phyloP scores from a whole-genome alignment of 1,140 invertebrate species.

The Lucilia sericata region DNA sequence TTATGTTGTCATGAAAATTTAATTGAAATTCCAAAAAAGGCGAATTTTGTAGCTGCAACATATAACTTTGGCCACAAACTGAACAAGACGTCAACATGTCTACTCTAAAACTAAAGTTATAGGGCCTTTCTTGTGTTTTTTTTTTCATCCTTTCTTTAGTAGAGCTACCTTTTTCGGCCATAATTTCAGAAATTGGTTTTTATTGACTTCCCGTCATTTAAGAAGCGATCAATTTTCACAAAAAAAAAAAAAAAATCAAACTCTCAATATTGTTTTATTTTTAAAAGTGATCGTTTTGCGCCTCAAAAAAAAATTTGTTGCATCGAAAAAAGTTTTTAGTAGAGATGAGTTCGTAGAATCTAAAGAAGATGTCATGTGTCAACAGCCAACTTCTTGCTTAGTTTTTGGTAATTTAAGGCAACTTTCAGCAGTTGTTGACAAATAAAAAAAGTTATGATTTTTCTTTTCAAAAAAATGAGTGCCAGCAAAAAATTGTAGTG shows the following conservation, averaged over 20 bases:
- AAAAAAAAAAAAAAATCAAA: background rate
- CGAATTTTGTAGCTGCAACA: background rate
- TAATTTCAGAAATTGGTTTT: constrained; percentile 45
- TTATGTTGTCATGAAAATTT: constrained; percentile 44
- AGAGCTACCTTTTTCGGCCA: constrained; percentile 32
- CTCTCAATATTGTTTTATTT: too few relatives aligned
- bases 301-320: background rate
- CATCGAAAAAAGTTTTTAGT: too few relatives aligned
- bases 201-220: constrained; percentile 44
- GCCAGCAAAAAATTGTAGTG: background rate
- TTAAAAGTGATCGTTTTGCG: background rate
- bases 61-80: background rate
- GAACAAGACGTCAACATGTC: constrained; percentile 45
- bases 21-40: constrained; percentile 45
- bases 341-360: background rate
- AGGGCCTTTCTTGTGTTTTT: background rate
- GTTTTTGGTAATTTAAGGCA: too few relatives aligned
- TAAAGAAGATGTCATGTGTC: constrained; percentile 36
- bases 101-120: constrained; percentile 14
- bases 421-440: too few relatives aligned
- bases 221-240: constrained; percentile 36
- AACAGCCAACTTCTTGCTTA: too few relatives aligned
- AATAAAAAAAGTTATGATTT: too few relatives aligned
- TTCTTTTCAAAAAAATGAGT: background rate
- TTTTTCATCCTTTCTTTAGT: background rate